Conservation (phyloP, 1,140 invertebrate genomes). For the Calephelis nemesis region DNA sequence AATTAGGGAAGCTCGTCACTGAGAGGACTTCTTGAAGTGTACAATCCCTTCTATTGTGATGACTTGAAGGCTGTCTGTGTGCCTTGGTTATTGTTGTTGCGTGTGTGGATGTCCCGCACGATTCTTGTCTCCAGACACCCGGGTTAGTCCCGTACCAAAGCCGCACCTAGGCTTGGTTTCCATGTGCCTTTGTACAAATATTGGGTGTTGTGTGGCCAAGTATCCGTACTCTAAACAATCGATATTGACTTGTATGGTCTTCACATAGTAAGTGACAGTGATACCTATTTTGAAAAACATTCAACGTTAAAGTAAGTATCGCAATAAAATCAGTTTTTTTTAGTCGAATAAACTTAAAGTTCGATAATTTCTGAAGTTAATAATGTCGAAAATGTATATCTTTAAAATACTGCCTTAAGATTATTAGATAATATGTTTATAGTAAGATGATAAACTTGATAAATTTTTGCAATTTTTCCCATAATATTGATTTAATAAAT, state of each 20-base stretch:
- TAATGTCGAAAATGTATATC: no score
- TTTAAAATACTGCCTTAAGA: no score
- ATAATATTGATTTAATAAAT: no score
- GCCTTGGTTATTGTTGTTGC: conserved; percentile 60
- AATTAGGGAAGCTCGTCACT: conserved; percentile 68
- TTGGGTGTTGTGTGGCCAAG: conserved; percentile 72
- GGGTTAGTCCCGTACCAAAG: conserved; percentile 18
- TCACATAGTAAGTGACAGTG: neutral
- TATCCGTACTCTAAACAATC: conserved; percentile 68
- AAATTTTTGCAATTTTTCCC: no score
- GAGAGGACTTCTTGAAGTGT: conserved; percentile 41
- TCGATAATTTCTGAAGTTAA: no score
- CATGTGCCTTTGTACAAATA: conserved; percentile 26
- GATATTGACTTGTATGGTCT: conserved; percentile 59
- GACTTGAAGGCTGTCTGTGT: conserved; percentile 66
- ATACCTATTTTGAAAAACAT: neutral
- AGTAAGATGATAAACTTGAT: no score
- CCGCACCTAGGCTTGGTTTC: conserved; percentile 18
- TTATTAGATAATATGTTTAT: no score
- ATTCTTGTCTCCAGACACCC: conserved; percentile 15
- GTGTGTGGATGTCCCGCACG: conserved; percentile 45
- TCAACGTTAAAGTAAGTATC: no score
- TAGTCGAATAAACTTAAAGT: no score
- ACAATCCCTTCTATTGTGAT: conserved; percentile 58
- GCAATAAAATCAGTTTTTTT: no score